A percentile compares a stretch with the other conserved stretches of the same genome.
Evolutionary conservation across 2,113 vertebrate genomes (phyloP).

Genomic region (Butorides virescens): DNA sequence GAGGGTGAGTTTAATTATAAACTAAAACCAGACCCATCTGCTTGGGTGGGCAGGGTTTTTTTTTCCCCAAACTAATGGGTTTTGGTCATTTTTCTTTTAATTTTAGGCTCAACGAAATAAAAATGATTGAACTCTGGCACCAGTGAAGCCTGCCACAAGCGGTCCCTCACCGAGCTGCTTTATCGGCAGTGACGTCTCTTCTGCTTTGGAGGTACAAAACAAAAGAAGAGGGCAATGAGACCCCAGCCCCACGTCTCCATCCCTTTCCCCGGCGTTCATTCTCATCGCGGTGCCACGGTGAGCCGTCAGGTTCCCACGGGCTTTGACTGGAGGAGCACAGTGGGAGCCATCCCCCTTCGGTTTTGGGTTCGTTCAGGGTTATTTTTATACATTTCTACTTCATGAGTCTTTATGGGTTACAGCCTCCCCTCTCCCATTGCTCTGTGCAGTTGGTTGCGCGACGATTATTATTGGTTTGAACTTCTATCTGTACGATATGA

Average conservation of each 20-base stretch:
- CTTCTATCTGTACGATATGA: not conserved
- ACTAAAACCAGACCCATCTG: not conserved
- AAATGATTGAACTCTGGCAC: not conserved
- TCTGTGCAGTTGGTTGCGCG: not conserved
- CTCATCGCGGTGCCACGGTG: rapidly evolving
- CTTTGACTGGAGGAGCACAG: not conserved
- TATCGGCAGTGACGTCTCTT: not conserved
- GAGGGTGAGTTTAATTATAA: not conserved
- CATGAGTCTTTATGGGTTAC: not conserved
- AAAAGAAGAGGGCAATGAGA: not conserved
- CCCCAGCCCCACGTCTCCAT: rapidly evolving
- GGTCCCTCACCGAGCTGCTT: not conserved
- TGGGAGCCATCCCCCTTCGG: not conserved
- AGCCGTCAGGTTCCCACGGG: not conserved
- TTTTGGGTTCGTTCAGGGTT: not conserved
- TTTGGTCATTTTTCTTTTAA: not conserved
- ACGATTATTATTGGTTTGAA: not conserved
- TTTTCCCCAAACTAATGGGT: not conserved
- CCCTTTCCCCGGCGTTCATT: not conserved
- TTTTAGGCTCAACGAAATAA: not conserved
- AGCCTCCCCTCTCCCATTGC: not conserved
- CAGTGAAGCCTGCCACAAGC: not conserved
- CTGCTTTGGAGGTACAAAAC: not conserved
- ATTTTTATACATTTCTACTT: not conserved
- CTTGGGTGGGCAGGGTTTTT: not conserved